phyloP scores from a whole-genome alignment of 2,113 vertebrate genomes.

The Dromiciops gliroides region DNA sequence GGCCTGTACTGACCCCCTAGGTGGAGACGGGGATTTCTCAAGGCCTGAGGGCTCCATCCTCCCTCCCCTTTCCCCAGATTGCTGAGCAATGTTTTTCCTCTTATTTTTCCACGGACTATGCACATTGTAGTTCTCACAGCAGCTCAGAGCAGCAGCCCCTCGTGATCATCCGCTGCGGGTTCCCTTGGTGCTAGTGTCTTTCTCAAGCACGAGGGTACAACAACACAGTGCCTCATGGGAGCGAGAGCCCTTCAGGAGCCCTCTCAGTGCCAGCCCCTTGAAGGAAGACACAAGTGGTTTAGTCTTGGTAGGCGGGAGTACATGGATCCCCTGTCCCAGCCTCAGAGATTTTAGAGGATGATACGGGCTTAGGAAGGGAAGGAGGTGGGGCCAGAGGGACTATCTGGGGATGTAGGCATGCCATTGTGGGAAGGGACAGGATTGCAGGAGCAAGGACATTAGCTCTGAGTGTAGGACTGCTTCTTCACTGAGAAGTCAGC shows the following conservation, averaged over 20 bases:
- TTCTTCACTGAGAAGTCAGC: neutral
- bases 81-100: slow-evolving; percentile 6
- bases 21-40: neutral
- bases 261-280: neutral
- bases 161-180: neutral
- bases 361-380: neutral
- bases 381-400: neutral
- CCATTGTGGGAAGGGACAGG: neutral
- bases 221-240: neutral
- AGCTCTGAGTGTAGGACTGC: neutral
- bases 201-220: neutral
- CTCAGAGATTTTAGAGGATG: neutral
- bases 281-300: neutral
- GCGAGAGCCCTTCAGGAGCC: neutral
- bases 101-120: slow-evolving; percentile 6
- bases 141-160: neutral
- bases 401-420: neutral
- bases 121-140: neutral
- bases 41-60: neutral
- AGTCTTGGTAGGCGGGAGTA: neutral
- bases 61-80: neutral
- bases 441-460: neutral
- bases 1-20: neutral
- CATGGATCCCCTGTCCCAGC: slow-evolving; percentile 2
- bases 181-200: neutral